These are phyloP conservation scores for Acanthoscelides obtectus DNA, from an alignment of 2,888 invertebrate genomes.

Conservation along the genomic window DNA sequence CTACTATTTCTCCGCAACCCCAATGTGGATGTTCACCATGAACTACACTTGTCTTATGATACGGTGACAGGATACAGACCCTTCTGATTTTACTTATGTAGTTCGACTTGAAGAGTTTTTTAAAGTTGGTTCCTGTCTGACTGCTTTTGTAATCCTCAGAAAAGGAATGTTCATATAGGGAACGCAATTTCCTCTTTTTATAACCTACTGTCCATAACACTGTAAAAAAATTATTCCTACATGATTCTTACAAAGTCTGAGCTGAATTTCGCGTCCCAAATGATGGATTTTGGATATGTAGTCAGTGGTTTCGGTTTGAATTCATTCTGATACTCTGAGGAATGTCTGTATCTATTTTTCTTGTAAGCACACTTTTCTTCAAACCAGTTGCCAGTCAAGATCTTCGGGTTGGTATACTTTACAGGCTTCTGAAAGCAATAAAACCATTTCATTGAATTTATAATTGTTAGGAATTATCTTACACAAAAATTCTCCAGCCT, in stretches of 20 bases:
- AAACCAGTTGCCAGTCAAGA: conserved; percentile 32
- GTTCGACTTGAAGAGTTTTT: too few relatives aligned
- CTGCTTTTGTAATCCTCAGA: conserved; percentile 14
- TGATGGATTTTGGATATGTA: conserved; percentile 9
- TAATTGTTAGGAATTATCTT: neutral
- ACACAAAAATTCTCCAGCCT: neutral
- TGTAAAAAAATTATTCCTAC: neutral
- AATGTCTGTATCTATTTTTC: conserved; percentile 22
- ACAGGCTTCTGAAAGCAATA: conserved; percentile 21
- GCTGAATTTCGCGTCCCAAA: conserved; percentile 13
- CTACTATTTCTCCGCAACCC: too few relatives aligned
- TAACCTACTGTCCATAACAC: too few relatives aligned
- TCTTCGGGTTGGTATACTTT: conserved; percentile 21
- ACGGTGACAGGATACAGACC: too few relatives aligned
- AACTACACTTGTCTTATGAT: too few relatives aligned
- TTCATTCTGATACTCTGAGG: conserved; percentile 20
- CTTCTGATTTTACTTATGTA: too few relatives aligned
- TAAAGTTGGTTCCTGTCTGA: neutral
- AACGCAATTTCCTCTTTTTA: too few relatives aligned
- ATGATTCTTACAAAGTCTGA: neutral
- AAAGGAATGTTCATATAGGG: too few relatives aligned
- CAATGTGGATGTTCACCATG: too few relatives aligned
- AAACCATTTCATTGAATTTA: neutral
- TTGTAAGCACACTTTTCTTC: conserved; percentile 23
- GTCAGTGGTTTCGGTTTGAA: conserved; percentile 15